Base-by-base conservation (phyloP, 2,797 vertebrate species). In the Danio kyathit region DNA sequence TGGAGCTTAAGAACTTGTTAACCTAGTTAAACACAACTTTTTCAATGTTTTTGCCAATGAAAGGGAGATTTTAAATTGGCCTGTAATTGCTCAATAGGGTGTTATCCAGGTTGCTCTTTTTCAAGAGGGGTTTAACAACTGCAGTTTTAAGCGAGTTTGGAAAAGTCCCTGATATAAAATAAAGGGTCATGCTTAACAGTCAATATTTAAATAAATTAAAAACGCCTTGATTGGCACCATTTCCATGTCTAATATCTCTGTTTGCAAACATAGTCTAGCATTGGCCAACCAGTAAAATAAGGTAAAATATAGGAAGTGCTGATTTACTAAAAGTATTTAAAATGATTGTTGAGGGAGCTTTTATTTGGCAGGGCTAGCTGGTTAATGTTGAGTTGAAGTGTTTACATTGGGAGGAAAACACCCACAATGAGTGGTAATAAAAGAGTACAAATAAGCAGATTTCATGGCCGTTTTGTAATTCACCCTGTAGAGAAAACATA, bases 381-480 rank as follows among this genome's bases (percentile, higher is more conserved):
- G 29, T 65, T 73, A 76, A 59, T 59, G 41, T 19, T 40, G 61
- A 40, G 61, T 46, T 10, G 17, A 73, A 17, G 43, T 60, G 48
- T 63, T 51, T 63, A 40, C 54, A 64, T 5, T 69, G 74, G 19
- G 7, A 56, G 7, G 44, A n/a, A 65, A 48, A 67, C 48, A 63
- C 44, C 59, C 40, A 21, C 38, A 48, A 19, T 40, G 54, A 78
- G 6, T 12, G 51, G n/a, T 60, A 59, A 66, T 64, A 74, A 41
- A 43, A 70, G 12, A 64, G 51, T 9, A 65, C 52, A 73, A 65
- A 73, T 75, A 67, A 52, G 69, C n/a, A 63, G 44, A 64, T 75
- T 54, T 14, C 52, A 52, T 61, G 41, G 19, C 21, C n/a, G 60
- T 66, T 76, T 69, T 64, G 17, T 46, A 56, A 75, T 80, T 73